Evolutionary conservation across 2,113 vertebrate genomes (phyloP), one percentile per base, ranked within the genome.

Genomic region (Paramisgurnus dabryanus): DNA sequence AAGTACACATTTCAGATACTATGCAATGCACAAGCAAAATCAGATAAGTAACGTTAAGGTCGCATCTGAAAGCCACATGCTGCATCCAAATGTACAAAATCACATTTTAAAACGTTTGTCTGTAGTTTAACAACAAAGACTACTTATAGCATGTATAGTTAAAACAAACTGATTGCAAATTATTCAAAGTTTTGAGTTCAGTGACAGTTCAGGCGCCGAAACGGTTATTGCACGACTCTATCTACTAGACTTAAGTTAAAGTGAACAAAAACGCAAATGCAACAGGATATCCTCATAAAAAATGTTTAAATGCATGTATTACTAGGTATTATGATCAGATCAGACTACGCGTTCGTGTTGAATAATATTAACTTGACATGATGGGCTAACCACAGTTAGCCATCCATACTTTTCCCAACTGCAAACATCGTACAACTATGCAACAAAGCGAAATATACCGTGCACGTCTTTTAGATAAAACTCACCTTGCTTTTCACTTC

Each of bases 401-500:
- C n/a, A 64, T 76, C 15, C 45, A 61, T 13, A 40, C 6, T 18
- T 66, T 22, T 5, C 43, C 58, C 61, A 66, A 18, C 61, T 34
- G 18, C 8, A 65, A 76, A 63, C 61, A 76, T 40, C 50, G 8
- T 5, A n/a, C 55, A 66, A 66, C 61, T 22, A 22, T 50, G 60
- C 43, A 53, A 6, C 3, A n/a, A 6, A 58, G 2, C 13, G 45
- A 76, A 65, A 65, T 9, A 17, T 61, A 4, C 0, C 18, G 18
- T 2, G 39, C 34, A 7, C 17, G 58, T 18, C 18, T 43, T 57
- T 57, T 3, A 63, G 10, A 5, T 15, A 64, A n/a, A 2, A 84
- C 95, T 95, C 89, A 97, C 96, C 96, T 98, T 98, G 90, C 96
- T 97, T 87, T 98, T 98, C 65, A 98, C 96, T 91, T 98, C 96